These are phyloP conservation scores for Delphinus delphis DNA, from an alignment of 2,113 vertebrate species.

Conservation along the genomic window DNA sequence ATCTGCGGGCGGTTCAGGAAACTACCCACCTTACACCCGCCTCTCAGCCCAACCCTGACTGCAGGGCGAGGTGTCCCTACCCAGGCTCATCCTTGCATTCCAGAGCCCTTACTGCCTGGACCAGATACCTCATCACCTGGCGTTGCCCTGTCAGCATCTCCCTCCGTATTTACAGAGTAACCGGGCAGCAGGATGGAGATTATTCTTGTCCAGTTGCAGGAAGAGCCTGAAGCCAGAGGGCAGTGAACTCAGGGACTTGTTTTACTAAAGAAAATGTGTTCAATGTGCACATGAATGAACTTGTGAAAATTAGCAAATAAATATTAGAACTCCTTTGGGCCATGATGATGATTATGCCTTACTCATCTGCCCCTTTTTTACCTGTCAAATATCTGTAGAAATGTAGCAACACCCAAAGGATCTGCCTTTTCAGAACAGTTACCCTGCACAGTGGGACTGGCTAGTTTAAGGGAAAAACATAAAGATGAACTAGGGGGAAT, in stretches of 20 bases:
- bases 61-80: rapidly evolving
- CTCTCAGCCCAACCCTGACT: too few species aligned
- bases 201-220: rapidly evolving
- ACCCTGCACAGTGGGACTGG: neutral
- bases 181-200: too few species aligned
- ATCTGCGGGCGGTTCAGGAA: neutral
- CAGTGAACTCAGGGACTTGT: neutral
- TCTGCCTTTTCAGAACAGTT: neutral
- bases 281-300: rapidly evolving
- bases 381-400: neutral
- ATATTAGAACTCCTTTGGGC: rapidly evolving
- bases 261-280: neutral
- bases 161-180: neutral
- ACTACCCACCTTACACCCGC: rapidly evolving
- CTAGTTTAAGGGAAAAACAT: neutral
- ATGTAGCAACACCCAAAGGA: neutral
- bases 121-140: too few species aligned
- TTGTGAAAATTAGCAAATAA: neutral
- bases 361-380: too few species aligned
- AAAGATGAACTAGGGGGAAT: neutral
- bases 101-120: too few species aligned
- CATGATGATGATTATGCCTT: rapidly evolving
- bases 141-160: rapidly evolving
- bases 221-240: neutral
- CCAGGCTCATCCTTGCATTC: too few species aligned